Evolutionary conservation across 2,888 invertebrate genomes (phyloP), one percentile per base, ranked within the genome.

Genomic region (Dendrolimus houi): DNA sequence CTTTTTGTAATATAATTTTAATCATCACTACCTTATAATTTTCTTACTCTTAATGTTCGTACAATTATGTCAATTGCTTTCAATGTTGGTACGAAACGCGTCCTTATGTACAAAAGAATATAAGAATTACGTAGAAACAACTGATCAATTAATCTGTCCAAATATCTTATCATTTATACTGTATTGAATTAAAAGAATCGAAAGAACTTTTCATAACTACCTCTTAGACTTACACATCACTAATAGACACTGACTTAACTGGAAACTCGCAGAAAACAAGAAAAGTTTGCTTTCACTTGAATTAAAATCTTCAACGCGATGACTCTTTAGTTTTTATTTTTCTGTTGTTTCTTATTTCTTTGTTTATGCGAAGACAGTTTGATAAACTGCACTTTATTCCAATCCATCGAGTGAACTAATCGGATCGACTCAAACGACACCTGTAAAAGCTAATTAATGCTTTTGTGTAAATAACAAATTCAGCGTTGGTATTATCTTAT

Each of bases 241-340:
- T 47, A 47, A 47, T 9, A 47, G 47, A 10, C 55, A 53, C 62
- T 41, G 54, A 61, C 66, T 67, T 65, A 62, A 60, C 66, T 64
- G 41, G 67, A 67, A 76, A 75, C 70, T 77, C 67, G 67, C 65
- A 68, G 70, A 70, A 74, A 83, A 83, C 77, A 80, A 79, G 78
- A 75, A 82, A 82, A 83, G 69, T 83, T 81, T 75, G 70, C 76
- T 79, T 77, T 79, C 76, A 75, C 77, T 77, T 60, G 81, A 82
- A 83, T 84, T 83, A 82, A 83, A 83, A 78, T 77, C 76, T 77
- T 72, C 63, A 70, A 64, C 69, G 65, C 65, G 65, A 74, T 77
- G 76, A 74, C 71, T 77, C 60, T 54, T 57, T 59, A 58, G 62
- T 63, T 72, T 75, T 74, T 69, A 67, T 63, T 66, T 57, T 54